These are phyloP conservation scores for Eueremaeus valkanovi DNA, from an alignment of 2,888 invertebrate genomes.

Conservation along the genomic window DNA sequence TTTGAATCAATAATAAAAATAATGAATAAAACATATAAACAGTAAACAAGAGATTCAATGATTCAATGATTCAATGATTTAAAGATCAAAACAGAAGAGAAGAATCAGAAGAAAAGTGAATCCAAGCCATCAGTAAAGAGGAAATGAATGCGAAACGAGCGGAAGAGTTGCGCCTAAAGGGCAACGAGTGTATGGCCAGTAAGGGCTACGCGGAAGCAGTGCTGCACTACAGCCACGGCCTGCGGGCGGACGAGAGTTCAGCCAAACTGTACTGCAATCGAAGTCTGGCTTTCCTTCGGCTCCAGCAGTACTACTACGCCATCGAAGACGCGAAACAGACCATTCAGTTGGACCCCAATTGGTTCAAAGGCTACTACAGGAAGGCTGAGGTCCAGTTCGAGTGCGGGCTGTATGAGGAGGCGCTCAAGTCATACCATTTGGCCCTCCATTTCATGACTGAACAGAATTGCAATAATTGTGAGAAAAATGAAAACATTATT, in stretches of 20 bases:
- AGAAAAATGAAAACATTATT: constrained; percentile 57
- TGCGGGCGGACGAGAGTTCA: constrained; percentile 57
- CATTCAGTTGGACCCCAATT: constrained; percentile 63
- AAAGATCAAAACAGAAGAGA: no score
- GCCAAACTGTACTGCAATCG: constrained; percentile 71
- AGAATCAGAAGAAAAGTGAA: background rate
- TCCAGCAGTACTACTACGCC: constrained; percentile 70
- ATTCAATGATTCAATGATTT: no score
- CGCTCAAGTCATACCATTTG: constrained; percentile 61
- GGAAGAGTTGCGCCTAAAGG: constrained; percentile 66
- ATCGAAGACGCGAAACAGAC: constrained; percentile 72
- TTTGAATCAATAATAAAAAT: no score
- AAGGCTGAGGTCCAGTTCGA: constrained; percentile 67
- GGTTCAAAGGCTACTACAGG: constrained; percentile 58
- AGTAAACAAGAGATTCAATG: no score
- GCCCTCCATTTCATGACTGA: constrained; percentile 25
- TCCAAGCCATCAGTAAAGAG: background rate
- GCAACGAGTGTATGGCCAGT: constrained; percentile 70
- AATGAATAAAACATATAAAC: no score
- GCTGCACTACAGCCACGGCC: constrained; percentile 71
- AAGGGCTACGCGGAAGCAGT: constrained; percentile 70
- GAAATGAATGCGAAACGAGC: constrained; percentile 50
- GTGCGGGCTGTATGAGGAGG: constrained; percentile 56
- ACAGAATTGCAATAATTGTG: constrained; percentile 9
- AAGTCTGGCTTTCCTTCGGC: constrained; percentile 71